Evolutionary conservation across 1,140 invertebrate genomes (phyloP), one percentile per base, ranked within the genome.

Genomic region (Eriosoma lanigerum): DNA sequence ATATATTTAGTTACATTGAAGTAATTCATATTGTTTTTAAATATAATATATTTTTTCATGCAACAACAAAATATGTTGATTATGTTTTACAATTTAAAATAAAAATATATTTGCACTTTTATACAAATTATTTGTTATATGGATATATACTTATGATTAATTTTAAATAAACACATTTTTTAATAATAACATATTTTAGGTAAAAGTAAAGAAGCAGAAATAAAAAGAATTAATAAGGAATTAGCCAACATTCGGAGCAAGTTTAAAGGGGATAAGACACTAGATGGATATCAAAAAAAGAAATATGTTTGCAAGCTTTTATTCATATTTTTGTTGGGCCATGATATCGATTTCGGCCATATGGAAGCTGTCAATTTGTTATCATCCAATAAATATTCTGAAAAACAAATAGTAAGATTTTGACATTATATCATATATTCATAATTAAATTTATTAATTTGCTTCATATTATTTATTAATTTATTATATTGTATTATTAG

Each of bases 211-310:
- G 98, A 99, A 89, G 98, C 97, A 46, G 98, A 99, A 90, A 94
- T 99, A 83, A 99, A 99, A 87, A 91, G 98, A 86, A 99, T 99
- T 86, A 99, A 99, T 86, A 99, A 99, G 88, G 98, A 99, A 88
- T 88, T 99, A 84, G 98, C 98, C 60, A 99, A 99, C 87, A 99
- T 99, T 86, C 89, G 98, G 82, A 98, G 97, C 85, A 99, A 99
- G 90, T 99, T 99, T 86, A 99, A 99, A 93, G 97, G 98, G 81
- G 98, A 99, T 87, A 99, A 99, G 90, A 99, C 98, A 48, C 88
- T 99, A 50, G 98, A 99, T 90, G 98, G 98, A 24, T 99, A 99
- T 87, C 98, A 99, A 86, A 99, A 99, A 89, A 99, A 99, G 89
- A 99, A 99, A 88, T 99, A 99, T 91, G 98, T 99, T 50, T 99